Conservation (phyloP, 1,140 invertebrate species). For the Medauroidea extradentata region DNA sequence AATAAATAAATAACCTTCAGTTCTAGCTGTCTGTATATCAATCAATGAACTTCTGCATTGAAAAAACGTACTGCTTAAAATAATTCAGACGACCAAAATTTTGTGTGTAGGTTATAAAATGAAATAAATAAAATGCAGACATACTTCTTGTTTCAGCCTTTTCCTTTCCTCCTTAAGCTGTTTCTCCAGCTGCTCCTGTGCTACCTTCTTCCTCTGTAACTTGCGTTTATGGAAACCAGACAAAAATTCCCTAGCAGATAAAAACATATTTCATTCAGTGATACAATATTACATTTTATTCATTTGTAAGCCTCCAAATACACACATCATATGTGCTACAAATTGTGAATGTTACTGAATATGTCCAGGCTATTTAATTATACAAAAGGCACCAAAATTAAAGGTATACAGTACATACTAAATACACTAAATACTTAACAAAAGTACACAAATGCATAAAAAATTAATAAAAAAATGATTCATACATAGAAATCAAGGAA, state of each 20-base stretch:
- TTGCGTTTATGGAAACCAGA: constrained; percentile 21
- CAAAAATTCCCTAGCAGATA: constrained; percentile 16
- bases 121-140: background rate
- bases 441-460: no score
- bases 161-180: constrained; percentile 19
- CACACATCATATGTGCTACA: no score
- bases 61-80: background rate
- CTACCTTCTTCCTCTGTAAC: constrained; percentile 12
- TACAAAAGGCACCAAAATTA: no score
- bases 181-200: constrained; percentile 14
- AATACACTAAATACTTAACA: no score
- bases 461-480: no score
- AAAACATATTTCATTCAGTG: background rate
- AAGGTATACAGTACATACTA: no score
- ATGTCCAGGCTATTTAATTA: no score
- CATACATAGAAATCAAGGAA: no score
- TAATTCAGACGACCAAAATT: background rate
- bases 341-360: no score
- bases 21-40: background rate
- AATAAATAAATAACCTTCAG: background rate
- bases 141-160: constrained; percentile 13
- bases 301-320: no score
- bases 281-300: background rate
- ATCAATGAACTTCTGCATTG: background rate
- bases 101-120: background rate